phyloP scores from a whole-genome alignment of 2,797 vertebrate species.

The Eupleurogrammus muticus region DNA sequence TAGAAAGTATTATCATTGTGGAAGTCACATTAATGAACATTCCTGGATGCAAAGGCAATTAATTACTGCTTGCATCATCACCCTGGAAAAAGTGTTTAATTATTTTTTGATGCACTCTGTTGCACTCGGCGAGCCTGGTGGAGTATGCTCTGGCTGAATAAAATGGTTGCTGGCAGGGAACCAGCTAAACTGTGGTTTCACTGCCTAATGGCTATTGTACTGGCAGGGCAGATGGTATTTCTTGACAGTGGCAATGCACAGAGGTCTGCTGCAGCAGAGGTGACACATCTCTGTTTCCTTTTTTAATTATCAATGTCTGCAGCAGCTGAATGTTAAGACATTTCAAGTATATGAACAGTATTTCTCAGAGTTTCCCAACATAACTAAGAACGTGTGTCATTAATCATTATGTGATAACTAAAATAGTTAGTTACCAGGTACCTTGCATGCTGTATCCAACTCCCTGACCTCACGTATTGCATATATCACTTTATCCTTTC shows the following conservation, averaged over 20 bases:
- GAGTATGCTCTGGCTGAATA: conserved; percentile 75
- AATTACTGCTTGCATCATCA: conserved; percentile 83
- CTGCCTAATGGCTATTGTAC: conserved; percentile 71
- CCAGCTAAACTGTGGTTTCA: conserved; percentile 71
- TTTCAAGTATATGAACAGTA: not conserved
- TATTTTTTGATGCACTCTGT: conserved; percentile 80
- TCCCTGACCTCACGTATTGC: too few species aligned
- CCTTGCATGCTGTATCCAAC: too few species aligned
- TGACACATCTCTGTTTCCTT: conserved; percentile 35
- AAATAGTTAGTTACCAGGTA: too few species aligned
- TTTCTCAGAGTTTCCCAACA: not conserved
- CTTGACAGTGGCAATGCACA: conserved; percentile 49
- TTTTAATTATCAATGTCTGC: conserved; percentile 21
- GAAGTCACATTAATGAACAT: conserved; percentile 76
- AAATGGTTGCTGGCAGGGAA: conserved; percentile 76
- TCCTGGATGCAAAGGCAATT: conserved; percentile 76
- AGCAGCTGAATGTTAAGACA: conserved; percentile 3
- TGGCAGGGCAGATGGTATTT: conserved; percentile 68
- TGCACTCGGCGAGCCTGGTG: conserved; percentile 65
- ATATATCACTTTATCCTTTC: too few species aligned
- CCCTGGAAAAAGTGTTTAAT: conserved; percentile 79
- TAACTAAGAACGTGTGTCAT: not conserved
- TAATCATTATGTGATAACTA: too few species aligned
- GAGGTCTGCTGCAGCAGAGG: conserved; percentile 43
- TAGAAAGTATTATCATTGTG: conserved; percentile 72